Evolutionary conservation across 2,888 invertebrate genomes (phyloP).

Genomic region (Eupithecia vulgata): DNA sequence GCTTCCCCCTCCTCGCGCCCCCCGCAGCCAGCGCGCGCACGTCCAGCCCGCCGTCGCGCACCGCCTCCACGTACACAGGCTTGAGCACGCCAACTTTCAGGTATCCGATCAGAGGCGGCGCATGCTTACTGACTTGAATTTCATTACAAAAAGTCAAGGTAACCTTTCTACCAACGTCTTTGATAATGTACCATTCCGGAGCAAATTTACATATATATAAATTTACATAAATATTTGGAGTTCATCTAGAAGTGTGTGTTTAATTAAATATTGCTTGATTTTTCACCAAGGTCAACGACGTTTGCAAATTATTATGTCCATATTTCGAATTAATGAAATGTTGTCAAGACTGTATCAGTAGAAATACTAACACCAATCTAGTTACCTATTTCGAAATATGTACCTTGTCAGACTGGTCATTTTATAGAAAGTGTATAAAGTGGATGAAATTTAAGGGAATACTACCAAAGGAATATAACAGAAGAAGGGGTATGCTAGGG

Average conservation of each 20-base stretch:
- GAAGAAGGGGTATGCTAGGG: no score
- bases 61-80: conserved; percentile 67
- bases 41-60: conserved; percentile 42
- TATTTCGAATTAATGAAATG: conserved; percentile 18
- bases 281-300: conserved; percentile 58
- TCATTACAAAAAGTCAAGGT: background rate
- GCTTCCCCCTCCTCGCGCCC: conserved; percentile 41
- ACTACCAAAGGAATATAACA: no score
- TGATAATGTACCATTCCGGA: background rate
- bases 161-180: background rate
- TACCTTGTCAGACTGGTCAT: no score
- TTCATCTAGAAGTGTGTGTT: conserved; percentile 50
- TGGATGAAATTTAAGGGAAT: no score
- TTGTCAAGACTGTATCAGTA: background rate
- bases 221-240: background rate
- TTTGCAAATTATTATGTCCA: conserved; percentile 21
- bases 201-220: background rate
- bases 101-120: conserved; percentile 81
- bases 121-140: conserved; percentile 73
- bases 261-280: conserved; percentile 73
- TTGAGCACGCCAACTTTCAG: conserved; percentile 82
- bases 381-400: background rate
- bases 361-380: background rate
- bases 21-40: conserved; percentile 50
- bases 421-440: no score